phyloP scores from a whole-genome alignment of 2,888 invertebrate genomes.

The Hecatera dysodea region DNA sequence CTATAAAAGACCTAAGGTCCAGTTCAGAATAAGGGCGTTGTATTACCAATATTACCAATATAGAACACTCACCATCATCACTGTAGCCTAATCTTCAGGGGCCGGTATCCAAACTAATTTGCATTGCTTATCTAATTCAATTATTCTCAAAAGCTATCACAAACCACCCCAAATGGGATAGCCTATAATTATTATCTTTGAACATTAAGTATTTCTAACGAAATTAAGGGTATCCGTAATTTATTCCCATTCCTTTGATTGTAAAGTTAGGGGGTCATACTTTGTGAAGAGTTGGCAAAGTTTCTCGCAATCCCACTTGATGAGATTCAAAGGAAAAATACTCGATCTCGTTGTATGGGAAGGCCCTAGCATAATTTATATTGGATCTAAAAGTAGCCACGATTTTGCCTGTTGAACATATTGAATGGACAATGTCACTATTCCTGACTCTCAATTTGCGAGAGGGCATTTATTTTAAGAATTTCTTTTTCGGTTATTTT shows the following conservation, averaged over 20 bases:
- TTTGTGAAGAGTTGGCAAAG: conserved; percentile 54
- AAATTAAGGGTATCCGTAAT: conserved; percentile 58
- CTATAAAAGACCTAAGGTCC: no score
- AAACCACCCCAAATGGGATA: conserved; percentile 32
- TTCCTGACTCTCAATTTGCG: neutral
- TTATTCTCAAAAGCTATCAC: conserved; percentile 39
- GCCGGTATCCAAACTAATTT: conserved; percentile 31
- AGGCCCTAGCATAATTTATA: conserved; percentile 7
- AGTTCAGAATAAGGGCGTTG: no score
- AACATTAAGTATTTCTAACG: conserved; percentile 51
- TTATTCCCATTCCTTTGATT: conserved; percentile 64
- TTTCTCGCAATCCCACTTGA: conserved; percentile 52
- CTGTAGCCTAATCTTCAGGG: conserved; percentile 5
- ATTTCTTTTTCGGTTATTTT: neutral
- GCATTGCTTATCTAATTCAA: conserved; percentile 43
- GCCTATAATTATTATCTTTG: conserved; percentile 51
- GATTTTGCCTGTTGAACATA: neutral
- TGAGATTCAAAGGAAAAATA: conserved; percentile 42
- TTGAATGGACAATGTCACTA: no score
- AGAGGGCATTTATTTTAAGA: neutral
- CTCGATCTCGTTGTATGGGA: conserved; percentile 26
- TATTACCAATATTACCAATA: neutral
- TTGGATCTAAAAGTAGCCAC: neutral
- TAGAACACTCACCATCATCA: neutral
- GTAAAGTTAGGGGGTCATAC: conserved; percentile 59